Percentiles rank a stretch among this genome's conserved stretches.
These are phyloP conservation scores for Erebia ligea DNA, from an alignment of 2,888 invertebrate genomes.

Conservation along the genomic window DNA sequence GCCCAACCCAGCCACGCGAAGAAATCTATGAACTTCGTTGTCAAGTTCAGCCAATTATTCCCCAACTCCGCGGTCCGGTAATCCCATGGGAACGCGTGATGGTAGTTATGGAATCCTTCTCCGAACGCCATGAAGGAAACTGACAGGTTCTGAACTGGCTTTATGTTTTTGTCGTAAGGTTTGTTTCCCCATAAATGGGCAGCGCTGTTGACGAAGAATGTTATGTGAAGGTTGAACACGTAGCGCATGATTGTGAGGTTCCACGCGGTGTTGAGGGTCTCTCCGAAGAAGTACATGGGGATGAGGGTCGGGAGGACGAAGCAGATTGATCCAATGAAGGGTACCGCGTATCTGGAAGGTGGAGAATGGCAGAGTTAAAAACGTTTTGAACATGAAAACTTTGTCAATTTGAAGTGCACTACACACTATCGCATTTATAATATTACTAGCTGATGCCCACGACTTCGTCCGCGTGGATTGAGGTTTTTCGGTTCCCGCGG, in stretches of 20 bases:
- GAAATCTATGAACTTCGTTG: constrained; percentile 58
- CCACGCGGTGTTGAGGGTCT: constrained; percentile 66
- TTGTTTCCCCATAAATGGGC: constrained; percentile 81
- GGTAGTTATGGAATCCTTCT: constrained; percentile 58
- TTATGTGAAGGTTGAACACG: constrained; percentile 77
- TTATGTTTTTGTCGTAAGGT: constrained; percentile 67
- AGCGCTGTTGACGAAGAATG: constrained; percentile 86
- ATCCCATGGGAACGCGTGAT: constrained; percentile 61
- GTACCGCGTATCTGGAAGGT: constrained; percentile 80
- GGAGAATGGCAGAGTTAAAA: neutral
- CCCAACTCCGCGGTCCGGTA: constrained; percentile 58
- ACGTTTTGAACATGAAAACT: neutral
- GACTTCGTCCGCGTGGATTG: too few species aligned
- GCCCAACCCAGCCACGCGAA: constrained; percentile 62
- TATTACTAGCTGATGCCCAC: too few species aligned
- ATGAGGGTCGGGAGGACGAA: constrained; percentile 53
- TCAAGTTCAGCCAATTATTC: constrained; percentile 45
- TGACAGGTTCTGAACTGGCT: constrained; percentile 47
- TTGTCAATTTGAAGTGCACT: too few species aligned
- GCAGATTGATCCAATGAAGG: constrained; percentile 85
- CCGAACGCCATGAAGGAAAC: constrained; percentile 52
- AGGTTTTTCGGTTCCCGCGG: too few species aligned
- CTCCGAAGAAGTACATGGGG: constrained; percentile 84
- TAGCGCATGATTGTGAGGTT: constrained; percentile 76
- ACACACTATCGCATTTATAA: too few species aligned